Evolutionary conservation across 2,113 vertebrate genomes (phyloP).

Genomic region (Labeo catla): DNA sequence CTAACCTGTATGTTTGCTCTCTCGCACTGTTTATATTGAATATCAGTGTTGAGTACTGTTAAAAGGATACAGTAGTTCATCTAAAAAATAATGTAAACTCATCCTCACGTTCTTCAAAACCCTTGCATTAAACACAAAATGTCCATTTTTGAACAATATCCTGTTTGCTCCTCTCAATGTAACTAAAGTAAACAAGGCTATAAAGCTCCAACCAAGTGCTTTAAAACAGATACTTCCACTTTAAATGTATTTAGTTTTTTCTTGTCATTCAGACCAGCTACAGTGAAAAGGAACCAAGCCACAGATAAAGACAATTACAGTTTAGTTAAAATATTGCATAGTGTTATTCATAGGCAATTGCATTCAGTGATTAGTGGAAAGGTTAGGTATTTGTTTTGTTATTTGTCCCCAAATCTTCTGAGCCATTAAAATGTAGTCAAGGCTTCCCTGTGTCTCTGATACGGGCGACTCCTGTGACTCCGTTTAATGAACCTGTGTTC

Average conservation of each 20-base stretch:
- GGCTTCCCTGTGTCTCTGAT: not conserved
- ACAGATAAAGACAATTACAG: not conserved
- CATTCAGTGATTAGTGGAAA: not conserved
- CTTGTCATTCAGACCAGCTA: not conserved
- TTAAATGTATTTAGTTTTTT: not conserved
- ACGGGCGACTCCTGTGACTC: not conserved
- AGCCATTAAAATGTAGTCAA: conserved; percentile 29
- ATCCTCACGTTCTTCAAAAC: not conserved
- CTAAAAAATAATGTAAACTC: not conserved
- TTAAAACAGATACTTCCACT: not conserved
- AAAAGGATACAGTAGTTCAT: not conserved
- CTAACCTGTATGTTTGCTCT: not conserved
- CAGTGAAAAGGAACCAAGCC: not conserved
- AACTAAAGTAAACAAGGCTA: not conserved
- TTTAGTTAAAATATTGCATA: not conserved
- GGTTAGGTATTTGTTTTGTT: not conserved
- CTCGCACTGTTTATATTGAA: not conserved
- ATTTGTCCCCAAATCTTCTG: not conserved
- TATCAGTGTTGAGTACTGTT: not conserved
- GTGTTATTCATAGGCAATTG: not conserved
- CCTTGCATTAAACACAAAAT: not conserved
- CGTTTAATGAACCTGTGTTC: conserved; percentile 41
- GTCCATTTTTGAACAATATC: not conserved
- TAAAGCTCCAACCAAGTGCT: not conserved
- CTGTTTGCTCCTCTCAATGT: not conserved